Evolutionary conservation across 2,113 vertebrate species (phyloP), one percentile per base, ranked within the genome.

Genomic region (Gyps fulvus): DNA sequence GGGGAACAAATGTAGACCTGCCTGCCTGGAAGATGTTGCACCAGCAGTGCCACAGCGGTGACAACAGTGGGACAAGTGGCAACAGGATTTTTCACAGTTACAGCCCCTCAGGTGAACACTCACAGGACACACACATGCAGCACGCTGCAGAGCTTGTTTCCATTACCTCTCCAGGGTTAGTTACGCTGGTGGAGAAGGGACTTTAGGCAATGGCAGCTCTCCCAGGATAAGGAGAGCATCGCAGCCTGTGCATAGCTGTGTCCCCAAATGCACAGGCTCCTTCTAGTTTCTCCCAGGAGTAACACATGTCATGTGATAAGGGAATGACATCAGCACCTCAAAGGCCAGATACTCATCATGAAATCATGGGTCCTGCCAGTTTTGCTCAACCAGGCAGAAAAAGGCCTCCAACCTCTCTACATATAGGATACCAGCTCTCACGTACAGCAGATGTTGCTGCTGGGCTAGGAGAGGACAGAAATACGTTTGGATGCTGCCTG

Each of bases 401-500:
- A 29, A 52, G 20, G 55, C 22, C 55, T 52, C 66, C 61, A 61
- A 10, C 9, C 42, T 32, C 36, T 34, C 49, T 34, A 16, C 18
- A 7, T 5, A 4, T 0, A 32, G 54, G 17, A 36, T 40, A 78
- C 36, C 34, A 57, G 36, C n/a, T 88, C 49, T 45, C 70, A 58
- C 4, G 4, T 25, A 18, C 19, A 45, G 43, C 45, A 61, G 49
- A n/a, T 14, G 43, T 40, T 6, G 8, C 27, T 62, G 40, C 40
- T 62, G 47, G 69, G 52, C 67, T 78, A 47, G 15, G 21, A 31
- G 4, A 6, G 9, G 43, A 22, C 69, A 89, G 29, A 58, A 52
- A 20, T 0, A 0, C 0, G 0, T n/a, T 9, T 5, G 21, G 79
- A 13, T 45, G 32, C 59, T 91, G 59, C 70, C 14, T 14, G 7